Base-by-base conservation (phyloP, 2,888 invertebrate genomes). In the Oligia latruncula region DNA sequence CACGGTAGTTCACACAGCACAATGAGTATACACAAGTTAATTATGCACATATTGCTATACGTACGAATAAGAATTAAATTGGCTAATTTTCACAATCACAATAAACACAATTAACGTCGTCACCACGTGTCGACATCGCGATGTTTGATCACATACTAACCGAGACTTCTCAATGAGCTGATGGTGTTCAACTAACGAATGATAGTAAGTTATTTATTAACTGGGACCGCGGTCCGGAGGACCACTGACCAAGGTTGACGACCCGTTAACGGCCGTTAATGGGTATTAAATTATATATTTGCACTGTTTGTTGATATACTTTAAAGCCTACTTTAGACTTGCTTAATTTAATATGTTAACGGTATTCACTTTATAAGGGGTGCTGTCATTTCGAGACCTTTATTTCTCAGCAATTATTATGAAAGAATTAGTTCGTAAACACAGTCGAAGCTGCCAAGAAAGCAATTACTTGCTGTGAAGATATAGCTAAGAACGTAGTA, bases 81-180 rank as follows among this genome's bases (percentile, higher is more conserved):
- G 76, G 70, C 65, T 40, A 77, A 77, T 85, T 84, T 82, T 29
- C 29, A 29, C 82, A 68, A 78, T 79, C 80, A 83, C 88, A 83
- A 81, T 84, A 85, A 86, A 84, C 77, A 88, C 85, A 90, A 91
- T 91, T 90, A 90, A 90, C 90, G 83, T 87, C 90, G 83, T 87
- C 84, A 88, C 91, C 92, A 94, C 95, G 95, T 95, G 94, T 94
- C 91, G 91, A 88, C 95, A 88, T 90, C 89, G 89, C 93, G 90
- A 90, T 92, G 94, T 92, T 94, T 92, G 93, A 92, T 92, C 92
- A 92, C 91, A 92, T 80, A 95, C 95, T 95, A 93, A 93, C 72
- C 62, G 79, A 90, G 91, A 90, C 80, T 92, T 90, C 91, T 92
- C 91, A 93, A 92, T 93, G 93, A 91, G 90, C 88, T 92, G 92